Conservation (phyloP, 1,140 invertebrate species). For the Sminthurinus signatus region DNA sequence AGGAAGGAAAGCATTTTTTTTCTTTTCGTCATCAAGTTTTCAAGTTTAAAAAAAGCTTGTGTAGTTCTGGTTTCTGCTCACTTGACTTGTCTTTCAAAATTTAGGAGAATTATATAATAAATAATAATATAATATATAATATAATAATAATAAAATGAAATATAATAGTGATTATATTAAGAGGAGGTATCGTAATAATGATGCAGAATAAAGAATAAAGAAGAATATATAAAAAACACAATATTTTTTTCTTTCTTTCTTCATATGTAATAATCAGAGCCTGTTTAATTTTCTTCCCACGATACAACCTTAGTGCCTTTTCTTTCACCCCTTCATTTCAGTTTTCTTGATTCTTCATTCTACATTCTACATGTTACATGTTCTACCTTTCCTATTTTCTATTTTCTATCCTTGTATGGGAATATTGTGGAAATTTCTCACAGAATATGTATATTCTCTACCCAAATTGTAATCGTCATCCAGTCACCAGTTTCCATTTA, state of each 20-base stretch:
- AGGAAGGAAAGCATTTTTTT: no score
- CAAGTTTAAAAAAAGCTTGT: no score
- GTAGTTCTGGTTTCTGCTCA: no score
- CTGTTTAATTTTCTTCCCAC: neutral
- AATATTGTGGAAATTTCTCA: neutral
- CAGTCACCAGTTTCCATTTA: neutral
- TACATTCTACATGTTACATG: neutral
- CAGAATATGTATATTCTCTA: neutral
- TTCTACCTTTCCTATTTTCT: neutral
- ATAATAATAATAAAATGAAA: neutral
- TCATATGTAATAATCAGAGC: no score
- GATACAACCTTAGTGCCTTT: neutral
- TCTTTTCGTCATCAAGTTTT: no score
- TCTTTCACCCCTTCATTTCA: neutral
- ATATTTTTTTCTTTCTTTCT: neutral
- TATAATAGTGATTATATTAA: neutral
- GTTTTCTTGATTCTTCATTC: no score
- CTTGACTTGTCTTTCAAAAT: no score
- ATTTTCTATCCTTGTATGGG: neutral
- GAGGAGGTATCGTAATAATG: neutral
- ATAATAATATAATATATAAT: neutral
- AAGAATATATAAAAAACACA: neutral
- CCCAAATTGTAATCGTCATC: neutral
- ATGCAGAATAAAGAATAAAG: neutral
- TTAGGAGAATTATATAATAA: neutral